These are phyloP conservation scores for Ictidomys tridecemlineatus DNA, from an alignment of 2,113 vertebrate genomes.

Conservation along the genomic window DNA sequence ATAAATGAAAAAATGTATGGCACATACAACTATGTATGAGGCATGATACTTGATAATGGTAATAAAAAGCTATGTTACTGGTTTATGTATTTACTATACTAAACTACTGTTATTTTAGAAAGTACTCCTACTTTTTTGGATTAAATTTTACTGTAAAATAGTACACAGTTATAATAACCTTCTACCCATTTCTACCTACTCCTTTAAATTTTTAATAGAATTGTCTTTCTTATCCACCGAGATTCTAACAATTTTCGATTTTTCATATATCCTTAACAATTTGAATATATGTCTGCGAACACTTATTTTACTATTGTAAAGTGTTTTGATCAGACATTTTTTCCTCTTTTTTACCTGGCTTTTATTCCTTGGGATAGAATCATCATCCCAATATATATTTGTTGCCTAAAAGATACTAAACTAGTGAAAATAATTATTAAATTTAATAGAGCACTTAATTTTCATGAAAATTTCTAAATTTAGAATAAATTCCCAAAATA, in stretches of 20 bases:
- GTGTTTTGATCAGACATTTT: neutral
- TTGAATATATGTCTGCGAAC: neutral
- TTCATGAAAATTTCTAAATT: neutral
- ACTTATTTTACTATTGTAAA: slow-evolving; percentile 12
- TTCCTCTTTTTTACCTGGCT: neutral
- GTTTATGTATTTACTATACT: neutral
- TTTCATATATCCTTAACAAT: neutral
- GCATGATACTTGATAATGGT: neutral
- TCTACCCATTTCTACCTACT: neutral
- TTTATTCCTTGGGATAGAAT: neutral
- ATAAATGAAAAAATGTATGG: too few relatives aligned
- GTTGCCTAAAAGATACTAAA: neutral
- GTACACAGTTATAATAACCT: neutral
- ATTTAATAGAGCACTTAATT: neutral
- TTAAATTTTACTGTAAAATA: neutral
- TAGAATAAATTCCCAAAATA: neutral
- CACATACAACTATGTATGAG: neutral
- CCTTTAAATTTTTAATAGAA: neutral
- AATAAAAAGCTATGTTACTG: neutral
- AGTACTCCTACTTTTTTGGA: neutral
- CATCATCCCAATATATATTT: neutral
- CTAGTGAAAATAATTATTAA: neutral
- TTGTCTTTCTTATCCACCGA: neutral
- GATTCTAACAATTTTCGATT: neutral
- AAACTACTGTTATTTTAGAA: neutral